Evolutionary conservation across 2,113 vertebrate species (phyloP).

Genomic region (Myotis yumanensis): DNA sequence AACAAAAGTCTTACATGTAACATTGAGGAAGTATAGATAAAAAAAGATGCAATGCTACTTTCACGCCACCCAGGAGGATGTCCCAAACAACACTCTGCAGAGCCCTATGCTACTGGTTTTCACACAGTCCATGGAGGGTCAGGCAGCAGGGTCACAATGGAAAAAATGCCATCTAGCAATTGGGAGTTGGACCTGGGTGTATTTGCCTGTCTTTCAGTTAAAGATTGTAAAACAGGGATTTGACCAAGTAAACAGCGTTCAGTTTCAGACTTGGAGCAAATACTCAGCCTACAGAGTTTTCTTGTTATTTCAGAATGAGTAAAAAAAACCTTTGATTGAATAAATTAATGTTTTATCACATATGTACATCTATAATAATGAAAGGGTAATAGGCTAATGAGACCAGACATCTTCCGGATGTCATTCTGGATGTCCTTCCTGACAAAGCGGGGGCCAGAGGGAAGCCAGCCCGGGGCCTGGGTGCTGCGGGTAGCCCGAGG

Average conservation of each 20-base stretch:
- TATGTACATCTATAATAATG: neutral
- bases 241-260: neutral
- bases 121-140: neutral
- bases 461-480: no score
- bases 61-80: rapidly evolving
- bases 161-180: neutral
- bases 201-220: neutral
- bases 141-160: neutral
- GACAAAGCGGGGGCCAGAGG: no score
- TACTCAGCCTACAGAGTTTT: neutral
- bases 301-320: neutral
- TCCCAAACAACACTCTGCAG: neutral
- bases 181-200: neutral
- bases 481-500: no score
- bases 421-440: no score
- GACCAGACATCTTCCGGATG: no score
- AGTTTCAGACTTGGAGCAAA: neutral
- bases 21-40: neutral
- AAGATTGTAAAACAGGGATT: neutral
- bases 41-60: neutral
- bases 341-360: neutral
- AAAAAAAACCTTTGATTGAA: neutral
- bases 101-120: neutral
- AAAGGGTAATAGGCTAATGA: no score
- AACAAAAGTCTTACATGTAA: neutral